These are phyloP conservation scores for Ormyrus thymus DNA, from an alignment of 2,888 invertebrate species.

Conservation along the genomic window DNA sequence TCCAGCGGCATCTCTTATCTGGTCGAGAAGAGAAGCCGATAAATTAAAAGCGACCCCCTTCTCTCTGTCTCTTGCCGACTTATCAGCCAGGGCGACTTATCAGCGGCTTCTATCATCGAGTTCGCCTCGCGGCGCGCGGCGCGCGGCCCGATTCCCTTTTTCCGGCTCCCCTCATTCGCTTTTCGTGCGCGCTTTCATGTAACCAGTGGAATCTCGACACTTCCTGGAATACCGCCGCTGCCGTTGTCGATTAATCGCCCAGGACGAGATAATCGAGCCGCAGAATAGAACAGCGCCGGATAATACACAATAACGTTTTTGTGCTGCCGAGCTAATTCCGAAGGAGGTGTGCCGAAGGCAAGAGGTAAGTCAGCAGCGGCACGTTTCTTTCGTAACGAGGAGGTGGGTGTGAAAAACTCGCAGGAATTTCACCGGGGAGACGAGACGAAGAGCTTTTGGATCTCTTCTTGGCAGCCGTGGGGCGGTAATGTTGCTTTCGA, in stretches of 20 bases:
- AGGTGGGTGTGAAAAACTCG: background rate
- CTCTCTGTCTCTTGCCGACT: background rate
- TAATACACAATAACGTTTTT: background rate
- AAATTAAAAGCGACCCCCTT: constrained; percentile 21
- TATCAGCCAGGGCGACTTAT: constrained; percentile 10
- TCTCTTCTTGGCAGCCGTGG: no score
- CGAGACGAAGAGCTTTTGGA: no score
- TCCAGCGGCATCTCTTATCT: constrained; percentile 18
- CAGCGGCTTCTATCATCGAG: constrained; percentile 10
- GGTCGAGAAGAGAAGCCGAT: constrained; percentile 7
- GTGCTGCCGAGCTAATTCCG: background rate
- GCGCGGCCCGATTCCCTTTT: background rate
- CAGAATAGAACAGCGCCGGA: background rate
- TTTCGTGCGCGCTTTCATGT: background rate
- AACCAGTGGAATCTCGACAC: background rate
- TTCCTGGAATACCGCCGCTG: background rate
- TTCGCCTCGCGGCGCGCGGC: no score
- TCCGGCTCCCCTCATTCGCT: background rate
- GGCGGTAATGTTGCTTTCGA: no score
- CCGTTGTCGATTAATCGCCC: no score
- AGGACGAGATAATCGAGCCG: no score
- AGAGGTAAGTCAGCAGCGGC: constrained; percentile 3
- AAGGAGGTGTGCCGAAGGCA: constrained; percentile 13
- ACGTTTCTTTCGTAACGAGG: constrained; percentile 8
- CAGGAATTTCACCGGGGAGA: background rate